Conservation (phyloP, 1,140 invertebrate genomes). For the Ooceraea biroi region DNA sequence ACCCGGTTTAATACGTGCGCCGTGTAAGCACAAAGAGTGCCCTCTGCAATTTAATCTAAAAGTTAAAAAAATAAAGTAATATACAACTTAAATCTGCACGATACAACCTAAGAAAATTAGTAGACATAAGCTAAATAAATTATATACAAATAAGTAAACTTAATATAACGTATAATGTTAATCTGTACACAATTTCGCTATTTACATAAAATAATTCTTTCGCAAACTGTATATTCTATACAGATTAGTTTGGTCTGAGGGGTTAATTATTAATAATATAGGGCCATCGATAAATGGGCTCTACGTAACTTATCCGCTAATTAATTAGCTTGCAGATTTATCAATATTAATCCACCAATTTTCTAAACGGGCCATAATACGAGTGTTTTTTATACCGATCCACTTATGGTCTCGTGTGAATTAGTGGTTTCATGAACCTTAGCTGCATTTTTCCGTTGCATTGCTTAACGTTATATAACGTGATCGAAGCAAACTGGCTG, state of each 20-base stretch:
- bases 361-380: conserved; percentile 79
- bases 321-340: conserved; percentile 33
- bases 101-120: conserved; percentile 65
- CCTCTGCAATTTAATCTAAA: conserved; percentile 31
- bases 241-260: conserved; percentile 65
- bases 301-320: conserved; percentile 59
- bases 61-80: conserved; percentile 66
- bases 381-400: conserved; percentile 60
- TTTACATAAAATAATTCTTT: conserved; percentile 49
- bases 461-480: conserved; percentile 46
- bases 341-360: conserved; percentile 72
- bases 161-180: conserved; percentile 67
- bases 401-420: conserved; percentile 72
- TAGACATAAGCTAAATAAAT: conserved; percentile 68
- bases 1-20: conserved; percentile 23
- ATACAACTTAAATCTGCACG: conserved; percentile 54
- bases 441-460: conserved; percentile 27
- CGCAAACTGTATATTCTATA: conserved; percentile 56
- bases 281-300: background rate
- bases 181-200: conserved; percentile 67
- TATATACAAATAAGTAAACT: conserved; percentile 74
- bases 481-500: conserved; percentile 62
- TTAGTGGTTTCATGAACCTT: conserved; percentile 39
- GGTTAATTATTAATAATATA: conserved; percentile 60
- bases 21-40: background rate